These are phyloP conservation scores for Florisuga fusca DNA, from an alignment of 2,797 vertebrate species.

Conservation along the genomic window DNA sequence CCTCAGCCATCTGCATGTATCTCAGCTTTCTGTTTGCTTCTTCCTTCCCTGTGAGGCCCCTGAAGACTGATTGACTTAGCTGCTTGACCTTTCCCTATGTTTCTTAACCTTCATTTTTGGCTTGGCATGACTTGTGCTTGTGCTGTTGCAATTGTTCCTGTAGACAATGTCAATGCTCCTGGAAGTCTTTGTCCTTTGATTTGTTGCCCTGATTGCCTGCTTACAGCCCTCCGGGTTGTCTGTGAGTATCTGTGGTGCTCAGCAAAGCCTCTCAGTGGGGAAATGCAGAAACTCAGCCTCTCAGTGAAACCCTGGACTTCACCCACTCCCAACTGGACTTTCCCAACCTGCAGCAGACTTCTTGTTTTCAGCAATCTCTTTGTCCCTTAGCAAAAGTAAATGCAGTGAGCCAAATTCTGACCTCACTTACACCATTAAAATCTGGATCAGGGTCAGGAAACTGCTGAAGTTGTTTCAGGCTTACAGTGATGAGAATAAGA, in stretches of 20 bases:
- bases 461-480: constrained; percentile 55
- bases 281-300: constrained; percentile 14
- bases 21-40: not conserved
- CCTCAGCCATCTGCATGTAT: not conserved
- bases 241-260: not conserved
- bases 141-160: not conserved
- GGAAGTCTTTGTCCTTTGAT: not conserved
- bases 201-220: not conserved
- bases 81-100: not conserved
- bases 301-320: not conserved
- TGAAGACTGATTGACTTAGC: not conserved
- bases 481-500: constrained; percentile 67
- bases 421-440: constrained; percentile 50
- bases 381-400: constrained; percentile 44
- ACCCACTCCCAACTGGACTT: not conserved
- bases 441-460: constrained; percentile 23
- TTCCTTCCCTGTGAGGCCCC: not conserved
- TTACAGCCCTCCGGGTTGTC: not conserved
- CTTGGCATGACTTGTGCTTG: not conserved
- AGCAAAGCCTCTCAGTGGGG: not conserved
- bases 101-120: not conserved
- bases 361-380: not conserved
- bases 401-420: constrained; percentile 42
- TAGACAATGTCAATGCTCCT: not conserved
- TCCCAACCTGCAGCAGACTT: not conserved